A percentile compares a stretch with the other conserved stretches of the same genome.
These are phyloP conservation scores for Varanus komodoensis DNA, from an alignment of 2,113 vertebrate species.

Conservation along the genomic window DNA sequence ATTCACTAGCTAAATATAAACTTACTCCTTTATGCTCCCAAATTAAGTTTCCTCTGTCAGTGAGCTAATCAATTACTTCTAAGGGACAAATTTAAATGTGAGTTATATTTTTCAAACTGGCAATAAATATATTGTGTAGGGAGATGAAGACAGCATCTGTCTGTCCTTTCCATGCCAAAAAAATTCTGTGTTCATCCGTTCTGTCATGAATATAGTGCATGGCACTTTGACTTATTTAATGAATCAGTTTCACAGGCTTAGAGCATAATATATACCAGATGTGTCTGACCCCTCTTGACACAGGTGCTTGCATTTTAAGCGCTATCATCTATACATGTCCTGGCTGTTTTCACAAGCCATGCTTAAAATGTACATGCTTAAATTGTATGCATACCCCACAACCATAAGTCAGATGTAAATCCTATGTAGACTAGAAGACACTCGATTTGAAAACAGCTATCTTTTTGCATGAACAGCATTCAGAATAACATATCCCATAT, in stretches of 20 bases:
- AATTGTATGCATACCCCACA: neutral
- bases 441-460: neutral
- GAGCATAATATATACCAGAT: constrained; percentile 72
- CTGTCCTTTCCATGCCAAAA: constrained; percentile 62
- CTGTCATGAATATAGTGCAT: constrained; percentile 79
- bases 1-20: neutral
- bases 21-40: neutral
- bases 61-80: constrained; percentile 32
- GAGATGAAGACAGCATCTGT: constrained; percentile 75
- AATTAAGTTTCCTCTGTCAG: neutral
- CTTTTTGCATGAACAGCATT: neutral
- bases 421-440: neutral
- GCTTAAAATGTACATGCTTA: neutral
- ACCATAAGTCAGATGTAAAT: neutral
- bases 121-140: constrained; percentile 46
- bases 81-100: constrained; percentile 41
- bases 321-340: constrained; percentile 43
- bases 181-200: constrained; percentile 69
- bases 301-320: constrained; percentile 51
- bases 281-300: constrained; percentile 60
- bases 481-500: neutral
- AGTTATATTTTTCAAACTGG: constrained; percentile 57
- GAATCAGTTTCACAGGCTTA: constrained; percentile 70
- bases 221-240: constrained; percentile 73
- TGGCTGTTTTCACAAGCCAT: neutral